Percentiles rank a stretch among this genome's conserved stretches.
These are phyloP conservation scores for Myripristis jacobus DNA, from an alignment of 2,797 vertebrate species.

Conservation along the genomic window DNA sequence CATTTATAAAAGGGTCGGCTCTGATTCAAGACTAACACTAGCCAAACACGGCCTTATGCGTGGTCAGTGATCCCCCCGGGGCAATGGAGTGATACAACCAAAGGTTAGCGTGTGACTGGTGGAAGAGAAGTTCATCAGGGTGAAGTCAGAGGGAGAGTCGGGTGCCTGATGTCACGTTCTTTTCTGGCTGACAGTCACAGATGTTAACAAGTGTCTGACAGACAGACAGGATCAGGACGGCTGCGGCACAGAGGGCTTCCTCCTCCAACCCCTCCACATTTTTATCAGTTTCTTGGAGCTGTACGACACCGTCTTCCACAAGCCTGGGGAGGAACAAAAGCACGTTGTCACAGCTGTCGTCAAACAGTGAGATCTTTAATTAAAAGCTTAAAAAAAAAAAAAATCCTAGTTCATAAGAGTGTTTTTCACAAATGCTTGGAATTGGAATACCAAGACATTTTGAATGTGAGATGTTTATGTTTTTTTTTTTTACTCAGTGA, in stretches of 20 bases:
- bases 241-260: constrained; percentile 77
- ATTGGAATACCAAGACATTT: too few relatives aligned
- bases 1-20: constrained; percentile 19
- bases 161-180: constrained; percentile 1
- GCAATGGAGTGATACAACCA: constrained; percentile 15
- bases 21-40: constrained; percentile 9
- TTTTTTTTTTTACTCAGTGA: too few relatives aligned
- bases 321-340: constrained; percentile 75
- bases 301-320: constrained; percentile 90
- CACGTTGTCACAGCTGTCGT: neutral
- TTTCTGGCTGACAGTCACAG: constrained; percentile 14
- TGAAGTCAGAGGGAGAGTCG: constrained; percentile 11
- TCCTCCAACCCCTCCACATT: constrained; percentile 93
- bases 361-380: neutral
- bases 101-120: constrained; percentile 10
- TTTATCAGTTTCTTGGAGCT: constrained; percentile 92
- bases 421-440: too few relatives aligned
- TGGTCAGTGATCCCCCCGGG: constrained; percentile 5
- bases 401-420: neutral
- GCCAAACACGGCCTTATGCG: constrained; percentile 21
- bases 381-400: too few relatives aligned
- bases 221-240: constrained; percentile 67
- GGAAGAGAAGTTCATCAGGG: constrained; percentile 8
- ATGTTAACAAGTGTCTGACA: neutral
- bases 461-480: too few relatives aligned